These are phyloP conservation scores for Danio kyathit DNA, from an alignment of 2,797 vertebrate species.

Conservation along the genomic window DNA sequence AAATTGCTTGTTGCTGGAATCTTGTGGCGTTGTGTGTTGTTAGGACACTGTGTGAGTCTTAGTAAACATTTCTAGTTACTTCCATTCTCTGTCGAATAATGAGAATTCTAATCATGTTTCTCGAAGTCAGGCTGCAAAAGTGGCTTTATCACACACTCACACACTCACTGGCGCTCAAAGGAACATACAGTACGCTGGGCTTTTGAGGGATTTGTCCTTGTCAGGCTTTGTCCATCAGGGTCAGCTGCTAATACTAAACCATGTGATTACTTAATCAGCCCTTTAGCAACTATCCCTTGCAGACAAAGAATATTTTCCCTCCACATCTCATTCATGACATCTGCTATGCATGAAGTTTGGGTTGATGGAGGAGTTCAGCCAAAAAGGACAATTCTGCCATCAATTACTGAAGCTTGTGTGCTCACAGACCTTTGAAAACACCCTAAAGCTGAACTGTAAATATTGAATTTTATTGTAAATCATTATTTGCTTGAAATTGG, in stretches of 20 bases:
- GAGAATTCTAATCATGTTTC: neutral
- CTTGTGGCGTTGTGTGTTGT: too few species aligned
- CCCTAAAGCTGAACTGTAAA: neutral
- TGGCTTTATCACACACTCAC: conserved; percentile 1
- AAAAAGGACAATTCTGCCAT: neutral
- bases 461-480: neutral
- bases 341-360: neutral
- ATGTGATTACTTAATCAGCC: conserved; percentile 58
- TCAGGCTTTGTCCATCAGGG: conserved; percentile 54
- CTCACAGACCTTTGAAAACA: neutral
- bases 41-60: neutral
- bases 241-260: conserved; percentile 66
- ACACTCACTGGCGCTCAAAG: conserved; percentile 9
- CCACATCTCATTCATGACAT: neutral
- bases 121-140: neutral
- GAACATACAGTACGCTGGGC: conserved; percentile 26
- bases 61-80: neutral
- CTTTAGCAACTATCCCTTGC: conserved; percentile 22
- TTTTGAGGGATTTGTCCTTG: conserved; percentile 62
- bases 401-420: neutral
- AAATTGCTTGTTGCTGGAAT: too few species aligned
- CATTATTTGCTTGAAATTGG: neutral
- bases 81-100: neutral
- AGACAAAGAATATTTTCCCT: neutral
- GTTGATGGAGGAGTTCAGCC: neutral